Percentiles rank a stretch among this genome's conserved stretches.
phyloP scores from a whole-genome alignment of 2,797 vertebrate genomes.

The Acanthiza pusilla region DNA sequence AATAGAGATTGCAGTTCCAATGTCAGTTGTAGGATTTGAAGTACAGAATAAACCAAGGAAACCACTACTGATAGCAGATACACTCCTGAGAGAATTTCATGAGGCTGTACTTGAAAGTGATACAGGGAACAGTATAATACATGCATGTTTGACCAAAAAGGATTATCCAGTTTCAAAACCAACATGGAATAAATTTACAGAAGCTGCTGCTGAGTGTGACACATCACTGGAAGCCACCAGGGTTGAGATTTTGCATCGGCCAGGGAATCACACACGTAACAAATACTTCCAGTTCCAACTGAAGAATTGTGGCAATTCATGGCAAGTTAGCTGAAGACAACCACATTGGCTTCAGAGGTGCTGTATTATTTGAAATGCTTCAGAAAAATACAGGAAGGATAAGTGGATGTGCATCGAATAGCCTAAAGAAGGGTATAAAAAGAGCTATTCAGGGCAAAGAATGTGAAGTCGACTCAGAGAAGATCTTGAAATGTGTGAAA shows the following conservation, averaged over 20 bases:
- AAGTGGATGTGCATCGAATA: not conserved
- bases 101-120: not conserved
- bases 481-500: not conserved
- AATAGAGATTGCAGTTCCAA: not conserved
- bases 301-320: not conserved
- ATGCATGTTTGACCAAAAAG: not conserved
- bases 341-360: not conserved
- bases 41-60: not conserved
- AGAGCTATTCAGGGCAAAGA: not conserved
- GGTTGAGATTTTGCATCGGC: fast-evolving
- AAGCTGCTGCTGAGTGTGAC: not conserved
- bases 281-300: not conserved
- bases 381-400: not conserved
- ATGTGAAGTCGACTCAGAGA: not conserved
- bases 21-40: not conserved
- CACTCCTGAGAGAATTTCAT: not conserved
- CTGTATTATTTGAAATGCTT: not conserved
- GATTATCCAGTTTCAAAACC: not conserved
- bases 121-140: not conserved
- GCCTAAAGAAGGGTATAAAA: not conserved
- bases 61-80: not conserved
- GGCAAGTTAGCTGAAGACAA: not conserved
- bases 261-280: not conserved
- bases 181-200: not conserved
- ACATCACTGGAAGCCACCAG: not conserved